Percentiles rank a stretch among this genome's conserved stretches.
These are phyloP conservation scores for Panulirus ornatus DNA, from an alignment of 1,140 invertebrate species.

Conservation along the genomic window DNA sequence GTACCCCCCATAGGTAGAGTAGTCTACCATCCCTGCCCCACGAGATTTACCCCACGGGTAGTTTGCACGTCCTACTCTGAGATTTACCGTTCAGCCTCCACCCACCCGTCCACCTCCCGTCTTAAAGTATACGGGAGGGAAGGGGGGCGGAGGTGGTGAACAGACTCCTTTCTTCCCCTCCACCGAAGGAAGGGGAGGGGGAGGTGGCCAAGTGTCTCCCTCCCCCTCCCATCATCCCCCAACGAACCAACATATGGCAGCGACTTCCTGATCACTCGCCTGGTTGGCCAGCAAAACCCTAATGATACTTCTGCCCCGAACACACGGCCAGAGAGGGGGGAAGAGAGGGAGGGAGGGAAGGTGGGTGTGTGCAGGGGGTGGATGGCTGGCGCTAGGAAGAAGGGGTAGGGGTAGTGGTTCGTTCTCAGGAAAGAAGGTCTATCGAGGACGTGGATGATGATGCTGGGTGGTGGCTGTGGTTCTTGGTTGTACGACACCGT, in stretches of 20 bases:
- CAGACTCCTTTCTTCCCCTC: background rate
- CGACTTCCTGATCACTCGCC: conserved; percentile 43
- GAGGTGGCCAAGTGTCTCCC: background rate
- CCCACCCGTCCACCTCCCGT: background rate
- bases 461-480: background rate
- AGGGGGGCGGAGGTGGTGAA: background rate
- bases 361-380: background rate
- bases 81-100: too few species aligned
- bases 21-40: too few species aligned
- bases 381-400: background rate
- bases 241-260: conserved; percentile 21
- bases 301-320: conserved; percentile 44
- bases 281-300: conserved; percentile 38
- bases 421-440: too few species aligned
- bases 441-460: background rate
- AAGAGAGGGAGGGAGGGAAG: background rate
- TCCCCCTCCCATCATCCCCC: background rate
- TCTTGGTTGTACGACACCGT: too few species aligned
- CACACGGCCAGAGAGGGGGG: background rate
- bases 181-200: background rate
- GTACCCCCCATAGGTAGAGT: too few species aligned
- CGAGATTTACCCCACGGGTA: too few species aligned
- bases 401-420: background rate
- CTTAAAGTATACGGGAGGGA: background rate
- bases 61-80: too few species aligned